These are phyloP conservation scores for Onthophagus sagittarius DNA, from an alignment of 2,888 invertebrate genomes.

Conservation along the genomic window DNA sequence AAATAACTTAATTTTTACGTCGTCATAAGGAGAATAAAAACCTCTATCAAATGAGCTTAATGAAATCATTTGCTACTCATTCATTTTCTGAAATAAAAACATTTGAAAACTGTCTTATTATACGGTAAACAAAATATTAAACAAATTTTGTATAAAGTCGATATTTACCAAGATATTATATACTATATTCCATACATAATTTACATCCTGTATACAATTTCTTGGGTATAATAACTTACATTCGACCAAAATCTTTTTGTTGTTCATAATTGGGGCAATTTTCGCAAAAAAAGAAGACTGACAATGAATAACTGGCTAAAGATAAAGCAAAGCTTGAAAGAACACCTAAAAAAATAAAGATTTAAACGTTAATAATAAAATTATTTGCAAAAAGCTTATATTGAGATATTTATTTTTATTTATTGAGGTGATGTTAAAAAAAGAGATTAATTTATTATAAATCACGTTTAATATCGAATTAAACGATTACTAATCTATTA, in stretches of 20 bases:
- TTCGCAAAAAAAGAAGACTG: background rate
- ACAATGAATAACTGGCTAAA: background rate
- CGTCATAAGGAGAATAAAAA: too few relatives aligned
- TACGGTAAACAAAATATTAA: too few relatives aligned
- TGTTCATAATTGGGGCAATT: background rate
- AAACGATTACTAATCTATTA: background rate
- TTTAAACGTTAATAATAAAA: background rate
- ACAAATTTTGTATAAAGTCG: too few relatives aligned
- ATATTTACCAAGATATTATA: too few relatives aligned
- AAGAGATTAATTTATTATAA: background rate
- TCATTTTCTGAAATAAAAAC: too few relatives aligned
- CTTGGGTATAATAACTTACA: background rate
- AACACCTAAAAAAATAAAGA: background rate
- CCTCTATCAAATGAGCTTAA: too few relatives aligned
- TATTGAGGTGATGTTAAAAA: background rate
- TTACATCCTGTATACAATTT: too few relatives aligned
- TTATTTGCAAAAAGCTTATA: background rate
- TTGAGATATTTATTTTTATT: slow-evolving; percentile 8
- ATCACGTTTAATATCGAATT: background rate
- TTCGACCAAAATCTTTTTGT: background rate
- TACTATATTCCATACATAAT: too few relatives aligned
- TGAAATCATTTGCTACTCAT: too few relatives aligned
- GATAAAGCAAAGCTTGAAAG: background rate
- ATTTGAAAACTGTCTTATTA: too few relatives aligned
- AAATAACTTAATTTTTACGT: too few relatives aligned